Percentiles rank a stretch among this genome's conserved stretches.
Conservation (phyloP, 1,140 invertebrate species). For the Drosophila kurseongensis region DNA sequence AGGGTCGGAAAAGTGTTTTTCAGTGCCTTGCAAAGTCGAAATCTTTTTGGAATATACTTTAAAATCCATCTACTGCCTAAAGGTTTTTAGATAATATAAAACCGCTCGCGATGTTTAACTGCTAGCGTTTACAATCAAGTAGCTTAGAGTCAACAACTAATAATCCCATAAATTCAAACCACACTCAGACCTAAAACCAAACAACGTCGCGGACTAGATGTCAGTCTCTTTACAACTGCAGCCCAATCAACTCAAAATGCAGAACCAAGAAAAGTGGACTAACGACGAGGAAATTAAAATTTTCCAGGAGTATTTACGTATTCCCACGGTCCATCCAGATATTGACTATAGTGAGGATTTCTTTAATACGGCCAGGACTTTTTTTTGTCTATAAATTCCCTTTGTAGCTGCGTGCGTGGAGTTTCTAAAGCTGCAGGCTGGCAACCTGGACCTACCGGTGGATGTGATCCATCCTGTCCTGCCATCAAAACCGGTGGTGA, state of each 20-base stretch:
- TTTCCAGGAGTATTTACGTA: slow-evolving; percentile 93
- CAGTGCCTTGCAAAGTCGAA: too few relatives aligned
- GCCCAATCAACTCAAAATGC: slow-evolving; percentile 34
- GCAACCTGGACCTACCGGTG: slow-evolving; percentile 86
- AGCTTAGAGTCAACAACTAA: slow-evolving; percentile 23
- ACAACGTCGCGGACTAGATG: neutral
- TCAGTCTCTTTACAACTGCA: slow-evolving; percentile 9
- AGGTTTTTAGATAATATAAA: neutral
- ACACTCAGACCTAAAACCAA: slow-evolving; percentile 10
- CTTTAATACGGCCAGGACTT: neutral
- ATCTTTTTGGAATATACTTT: too few relatives aligned
- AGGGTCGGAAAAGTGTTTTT: too few relatives aligned
- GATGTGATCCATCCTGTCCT: slow-evolving; percentile 83
- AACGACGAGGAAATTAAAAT: slow-evolving; percentile 90
- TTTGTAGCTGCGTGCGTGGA: slow-evolving; percentile 86
- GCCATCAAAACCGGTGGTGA: slow-evolving; percentile 87
- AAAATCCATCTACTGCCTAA: too few relatives aligned
- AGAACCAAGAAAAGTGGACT: slow-evolving; percentile 59
- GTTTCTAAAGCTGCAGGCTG: slow-evolving; percentile 88
- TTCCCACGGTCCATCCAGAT: slow-evolving; percentile 93
- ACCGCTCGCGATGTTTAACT: too few relatives aligned
- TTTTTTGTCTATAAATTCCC: neutral
- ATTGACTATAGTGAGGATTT: slow-evolving; percentile 91
- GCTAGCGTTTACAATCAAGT: neutral
- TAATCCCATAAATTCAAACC: slow-evolving; percentile 8